phyloP scores from a whole-genome alignment of 30 jellyfish, hydroid and myxozoan species.

The Sanderia malayensis region DNA sequence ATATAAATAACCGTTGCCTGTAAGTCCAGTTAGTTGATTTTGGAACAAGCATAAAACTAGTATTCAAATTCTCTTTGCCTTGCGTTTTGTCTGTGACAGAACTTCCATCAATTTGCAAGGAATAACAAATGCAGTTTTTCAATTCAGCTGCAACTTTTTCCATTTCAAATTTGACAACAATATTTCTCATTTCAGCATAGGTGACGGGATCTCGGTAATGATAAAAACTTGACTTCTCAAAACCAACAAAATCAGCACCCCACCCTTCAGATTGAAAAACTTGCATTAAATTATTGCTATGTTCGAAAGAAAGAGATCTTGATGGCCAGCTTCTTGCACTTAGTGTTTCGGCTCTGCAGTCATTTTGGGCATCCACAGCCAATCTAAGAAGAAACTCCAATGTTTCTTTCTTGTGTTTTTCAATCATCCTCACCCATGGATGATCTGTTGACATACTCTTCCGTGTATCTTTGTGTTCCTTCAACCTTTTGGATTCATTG shows the following conservation, averaged over 20 bases:
- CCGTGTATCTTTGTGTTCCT: slow-evolving; percentile 22
- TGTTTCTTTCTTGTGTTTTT: background rate
- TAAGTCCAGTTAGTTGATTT: too few relatives aligned
- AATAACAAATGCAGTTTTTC: too few relatives aligned
- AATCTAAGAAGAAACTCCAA: slow-evolving; percentile 3
- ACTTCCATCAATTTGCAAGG: too few relatives aligned
- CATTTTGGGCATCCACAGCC: slow-evolving; percentile 27
- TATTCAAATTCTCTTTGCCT: too few relatives aligned
- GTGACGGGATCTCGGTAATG: slow-evolving; percentile 51
- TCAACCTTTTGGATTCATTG: too few relatives aligned
- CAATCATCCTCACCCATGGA: slow-evolving; percentile 20
- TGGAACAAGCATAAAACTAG: too few relatives aligned
- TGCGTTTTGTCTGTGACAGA: too few relatives aligned
- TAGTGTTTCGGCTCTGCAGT: slow-evolving; percentile 30
- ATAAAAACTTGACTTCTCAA: too few relatives aligned
- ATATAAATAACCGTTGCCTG: too few relatives aligned
- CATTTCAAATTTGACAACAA: too few relatives aligned
- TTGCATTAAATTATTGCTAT: slow-evolving; percentile 34
- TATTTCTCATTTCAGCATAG: too few relatives aligned
- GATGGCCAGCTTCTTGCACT: slow-evolving; percentile 55
- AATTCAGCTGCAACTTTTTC: too few relatives aligned
- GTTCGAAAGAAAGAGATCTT: slow-evolving; percentile 48
- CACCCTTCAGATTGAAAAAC: slow-evolving; percentile 20
- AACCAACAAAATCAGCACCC: slow-evolving; percentile 29
- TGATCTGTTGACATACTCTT: slow-evolving; percentile 23